Base-by-base conservation (phyloP, 2,888 invertebrate genomes). In the Steinernema hermaphroditum region DNA sequence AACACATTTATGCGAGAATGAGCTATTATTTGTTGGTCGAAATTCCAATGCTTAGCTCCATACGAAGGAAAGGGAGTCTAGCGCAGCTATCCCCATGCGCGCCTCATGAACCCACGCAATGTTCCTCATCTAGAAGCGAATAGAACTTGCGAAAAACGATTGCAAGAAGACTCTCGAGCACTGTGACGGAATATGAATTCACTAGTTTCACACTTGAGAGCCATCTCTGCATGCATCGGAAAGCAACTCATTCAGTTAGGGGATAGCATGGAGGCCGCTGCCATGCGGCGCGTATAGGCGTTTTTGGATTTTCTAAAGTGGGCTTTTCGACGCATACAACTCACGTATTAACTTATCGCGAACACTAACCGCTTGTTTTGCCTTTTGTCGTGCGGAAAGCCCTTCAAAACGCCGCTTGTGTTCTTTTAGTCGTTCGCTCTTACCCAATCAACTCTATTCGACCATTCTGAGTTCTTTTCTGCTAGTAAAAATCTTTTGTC, bases 341-440 rank as follows among this genome's bases (percentile, higher is more conserved):
- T 29, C 32, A 32, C 62, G 54, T 62, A 62, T 62, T 62, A 62
- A 29, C 62, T 62, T 62, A 62, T 62, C 62, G 32, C 2, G 32
- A 32, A 62, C 62, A 29, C 62, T 62, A 62, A 62, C 62, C 62
- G 62, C 62, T 62, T 62, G 62, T 62, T 62, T 29, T 62, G 62
- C 62, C 62, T 62, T 62, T 32, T 62, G 62, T 62, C 62, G 32
- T 27, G 62, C 62, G 62, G 27, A 62, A 62, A 62, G 32, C 62
- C 62, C 62, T 62, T 62, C 29, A 62, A 54, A 62, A 62, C 62
- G 62, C 16, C 62, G 62, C 27, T 32, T 62, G 62, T 62, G 62
- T 27, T 62, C 32, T 32, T 62, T 62, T 37, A n/a, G 32, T 22
- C 62, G 62, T 62, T 6, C 29, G 22, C 32, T 62, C 32, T 50